Conservation (phyloP, 2,888 invertebrate genomes). For the Tiliacea aurago region DNA sequence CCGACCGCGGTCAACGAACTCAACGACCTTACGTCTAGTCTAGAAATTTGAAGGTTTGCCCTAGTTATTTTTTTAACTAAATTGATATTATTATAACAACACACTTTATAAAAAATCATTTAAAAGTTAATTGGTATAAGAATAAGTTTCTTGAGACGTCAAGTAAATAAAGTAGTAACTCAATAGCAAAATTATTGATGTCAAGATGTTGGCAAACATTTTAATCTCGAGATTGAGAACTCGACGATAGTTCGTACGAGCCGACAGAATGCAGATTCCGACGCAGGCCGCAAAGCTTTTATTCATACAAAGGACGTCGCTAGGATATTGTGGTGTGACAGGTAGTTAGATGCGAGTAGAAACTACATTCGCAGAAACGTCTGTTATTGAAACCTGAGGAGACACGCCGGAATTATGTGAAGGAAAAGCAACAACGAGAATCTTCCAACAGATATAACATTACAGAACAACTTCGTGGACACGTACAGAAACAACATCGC, state of each 20-base stretch:
- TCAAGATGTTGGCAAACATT: slow-evolving; percentile 58
- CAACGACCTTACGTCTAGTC: slow-evolving; percentile 81
- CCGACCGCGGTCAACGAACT: slow-evolving; percentile 86
- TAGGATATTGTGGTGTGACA: slow-evolving; percentile 56
- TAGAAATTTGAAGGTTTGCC: slow-evolving; percentile 86
- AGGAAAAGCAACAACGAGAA: slow-evolving; percentile 18
- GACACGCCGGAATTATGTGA: slow-evolving; percentile 2
- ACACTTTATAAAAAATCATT: slow-evolving; percentile 15
- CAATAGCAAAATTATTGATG: slow-evolving; percentile 45
- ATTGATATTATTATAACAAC: no score
- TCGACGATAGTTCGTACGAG: slow-evolving; percentile 51
- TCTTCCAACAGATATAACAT: slow-evolving; percentile 29
- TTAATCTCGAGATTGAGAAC: slow-evolving; percentile 62
- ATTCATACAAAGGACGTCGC: slow-evolving; percentile 74
- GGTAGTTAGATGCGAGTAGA: slow-evolving; percentile 43
- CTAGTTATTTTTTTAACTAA: slow-evolving; percentile 75
- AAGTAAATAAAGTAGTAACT: slow-evolving; percentile 43
- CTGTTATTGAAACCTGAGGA: slow-evolving; percentile 43
- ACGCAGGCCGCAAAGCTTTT: slow-evolving; percentile 70
- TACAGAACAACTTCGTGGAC: slow-evolving; percentile 17
- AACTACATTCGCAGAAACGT: slow-evolving; percentile 43
- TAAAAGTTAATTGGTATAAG: neutral
- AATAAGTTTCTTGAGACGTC: slow-evolving; percentile 22
- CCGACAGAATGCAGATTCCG: slow-evolving; percentile 69
- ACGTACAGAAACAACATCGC: slow-evolving; percentile 42